Evolutionary conservation across 2,888 invertebrate genomes (phyloP).

Genomic region (Corbicula japonica): DNA sequence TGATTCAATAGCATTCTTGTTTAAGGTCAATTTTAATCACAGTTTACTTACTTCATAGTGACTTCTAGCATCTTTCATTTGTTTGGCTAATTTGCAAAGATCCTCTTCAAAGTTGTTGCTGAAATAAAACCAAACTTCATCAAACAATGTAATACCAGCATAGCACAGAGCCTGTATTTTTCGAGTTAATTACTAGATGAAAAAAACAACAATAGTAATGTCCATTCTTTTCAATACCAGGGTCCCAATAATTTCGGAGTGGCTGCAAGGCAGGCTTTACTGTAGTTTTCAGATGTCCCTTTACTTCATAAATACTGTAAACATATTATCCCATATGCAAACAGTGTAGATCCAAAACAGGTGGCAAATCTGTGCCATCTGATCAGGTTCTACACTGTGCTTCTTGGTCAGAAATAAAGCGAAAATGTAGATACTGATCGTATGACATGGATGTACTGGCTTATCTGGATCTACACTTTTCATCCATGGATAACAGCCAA

Average conservation of each 20-base stretch:
- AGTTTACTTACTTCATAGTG: conserved; percentile 55
- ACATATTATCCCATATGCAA: no score
- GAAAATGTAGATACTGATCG: no score
- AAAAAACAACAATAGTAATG: not conserved
- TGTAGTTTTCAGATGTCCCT: not conserved
- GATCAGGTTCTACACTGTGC: no score
- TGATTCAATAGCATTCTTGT: not conserved
- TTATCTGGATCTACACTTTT: no score
- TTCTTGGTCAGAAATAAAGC: no score
- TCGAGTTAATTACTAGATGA: not conserved
- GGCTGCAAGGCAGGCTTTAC: not conserved
- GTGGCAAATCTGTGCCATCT: no score
- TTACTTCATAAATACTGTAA: no score
- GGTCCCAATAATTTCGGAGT: not conserved
- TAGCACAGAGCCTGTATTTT: not conserved
- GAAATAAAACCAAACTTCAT: conserved; percentile 13
- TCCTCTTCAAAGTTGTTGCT: conserved; percentile 63
- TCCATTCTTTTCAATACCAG: not conserved
- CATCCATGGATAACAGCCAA: no score
- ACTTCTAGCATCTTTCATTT: conserved; percentile 46
- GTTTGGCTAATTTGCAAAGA: conserved; percentile 41
- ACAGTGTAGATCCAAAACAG: no score
- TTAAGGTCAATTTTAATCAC: not conserved
- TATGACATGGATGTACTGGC: no score
- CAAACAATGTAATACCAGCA: no score